A percentile compares a stretch with the other conserved stretches of the same genome.
These are phyloP conservation scores for Anthopleura sola DNA, from an alignment of 64 coral and sea anemone species.

Conservation along the genomic window DNA sequence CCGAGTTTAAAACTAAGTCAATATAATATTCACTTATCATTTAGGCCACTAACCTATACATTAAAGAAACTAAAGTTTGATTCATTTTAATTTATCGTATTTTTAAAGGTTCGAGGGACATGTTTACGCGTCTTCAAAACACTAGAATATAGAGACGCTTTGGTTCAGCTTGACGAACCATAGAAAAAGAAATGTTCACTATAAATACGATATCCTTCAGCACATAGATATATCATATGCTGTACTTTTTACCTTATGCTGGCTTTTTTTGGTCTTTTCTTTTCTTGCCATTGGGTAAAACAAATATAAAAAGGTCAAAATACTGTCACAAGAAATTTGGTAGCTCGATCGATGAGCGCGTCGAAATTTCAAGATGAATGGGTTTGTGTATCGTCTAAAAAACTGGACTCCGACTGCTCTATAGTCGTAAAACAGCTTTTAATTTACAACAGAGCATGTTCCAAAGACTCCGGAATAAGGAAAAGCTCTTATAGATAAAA, in stretches of 20 bases:
- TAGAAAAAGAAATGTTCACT: background rate
- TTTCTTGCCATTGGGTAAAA: background rate
- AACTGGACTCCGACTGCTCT: background rate
- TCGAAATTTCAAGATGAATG: background rate
- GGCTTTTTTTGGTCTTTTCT: conserved; percentile 3
- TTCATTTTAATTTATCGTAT: background rate
- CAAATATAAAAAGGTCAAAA: background rate
- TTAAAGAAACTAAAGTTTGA: background rate
- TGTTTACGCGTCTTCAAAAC: background rate
- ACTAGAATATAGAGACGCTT: background rate
- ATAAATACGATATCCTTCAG: background rate
- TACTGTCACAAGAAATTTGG: background rate
- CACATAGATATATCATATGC: background rate
- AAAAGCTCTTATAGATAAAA: background rate
- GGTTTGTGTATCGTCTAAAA: background rate
- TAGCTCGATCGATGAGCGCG: background rate
- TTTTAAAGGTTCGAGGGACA: background rate
- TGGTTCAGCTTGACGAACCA: background rate
- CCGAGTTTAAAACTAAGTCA: too few relatives aligned
- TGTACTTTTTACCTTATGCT: background rate
- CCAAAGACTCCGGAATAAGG: conserved; percentile 10
- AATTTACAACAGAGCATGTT: background rate
- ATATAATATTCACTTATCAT: background rate
- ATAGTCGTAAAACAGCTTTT: background rate
- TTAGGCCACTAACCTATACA: background rate